Conservation (phyloP, 2,888 invertebrate genomes). For the Phania funesta region DNA sequence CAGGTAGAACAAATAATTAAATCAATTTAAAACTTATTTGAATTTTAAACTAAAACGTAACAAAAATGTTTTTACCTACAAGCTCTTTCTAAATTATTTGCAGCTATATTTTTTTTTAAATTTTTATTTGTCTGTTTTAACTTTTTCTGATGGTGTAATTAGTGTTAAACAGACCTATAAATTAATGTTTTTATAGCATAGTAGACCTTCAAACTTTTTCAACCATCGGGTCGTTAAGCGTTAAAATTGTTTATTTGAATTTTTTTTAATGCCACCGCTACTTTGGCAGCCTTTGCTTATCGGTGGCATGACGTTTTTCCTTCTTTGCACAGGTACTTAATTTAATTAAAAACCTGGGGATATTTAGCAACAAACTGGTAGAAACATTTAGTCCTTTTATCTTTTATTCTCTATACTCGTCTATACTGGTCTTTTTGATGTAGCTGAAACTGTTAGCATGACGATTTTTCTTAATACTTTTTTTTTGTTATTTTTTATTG, state of each 20-base stretch:
- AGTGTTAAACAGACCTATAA: too few relatives aligned
- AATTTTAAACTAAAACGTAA: too few relatives aligned
- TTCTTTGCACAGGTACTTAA: constrained; percentile 49
- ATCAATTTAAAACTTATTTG: too few relatives aligned
- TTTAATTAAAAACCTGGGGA: constrained; percentile 61
- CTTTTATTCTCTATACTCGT: background rate
- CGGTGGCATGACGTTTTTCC: background rate
- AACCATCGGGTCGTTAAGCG: background rate
- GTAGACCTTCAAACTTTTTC: too few relatives aligned
- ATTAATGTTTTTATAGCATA: too few relatives aligned
- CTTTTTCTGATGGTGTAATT: too few relatives aligned
- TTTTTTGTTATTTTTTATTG: background rate
- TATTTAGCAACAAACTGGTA: constrained; percentile 15
- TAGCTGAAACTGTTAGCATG: background rate
- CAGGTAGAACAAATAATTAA: too few relatives aligned
- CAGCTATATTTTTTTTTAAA: too few relatives aligned
- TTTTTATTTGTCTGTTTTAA: too few relatives aligned
- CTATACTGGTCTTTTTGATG: background rate
- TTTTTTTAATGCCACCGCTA: background rate
- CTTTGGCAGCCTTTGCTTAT: background rate
- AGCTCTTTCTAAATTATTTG: too few relatives aligned
- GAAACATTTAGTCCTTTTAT: constrained; percentile 6
- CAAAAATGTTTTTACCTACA: too few relatives aligned
- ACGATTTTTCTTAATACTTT: constrained; percentile 17
- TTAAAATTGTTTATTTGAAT: background rate